Conservation (phyloP, 2,113 vertebrate genomes). For the Pycnonotus jocosus region DNA sequence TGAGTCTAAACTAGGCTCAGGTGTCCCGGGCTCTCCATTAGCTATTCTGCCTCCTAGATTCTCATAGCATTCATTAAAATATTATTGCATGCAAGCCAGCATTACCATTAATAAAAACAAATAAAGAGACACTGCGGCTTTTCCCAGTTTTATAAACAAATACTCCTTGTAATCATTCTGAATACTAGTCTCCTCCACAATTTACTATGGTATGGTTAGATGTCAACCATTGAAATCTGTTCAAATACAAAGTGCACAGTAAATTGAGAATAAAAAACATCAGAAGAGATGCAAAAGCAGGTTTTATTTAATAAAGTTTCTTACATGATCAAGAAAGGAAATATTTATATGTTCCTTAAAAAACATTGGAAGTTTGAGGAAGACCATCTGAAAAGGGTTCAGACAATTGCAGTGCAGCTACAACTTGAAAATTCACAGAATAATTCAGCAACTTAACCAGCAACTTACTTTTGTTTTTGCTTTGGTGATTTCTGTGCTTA, state of each 20-base stretch:
- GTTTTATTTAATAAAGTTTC: neutral
- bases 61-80: neutral
- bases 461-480: neutral
- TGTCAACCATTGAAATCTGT: neutral
- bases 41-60: neutral
- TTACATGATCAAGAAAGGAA: neutral
- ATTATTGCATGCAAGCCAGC: neutral
- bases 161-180: neutral
- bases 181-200: neutral
- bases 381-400: neutral
- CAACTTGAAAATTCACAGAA: neutral
- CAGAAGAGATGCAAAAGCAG: neutral
- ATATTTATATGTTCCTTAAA: neutral
- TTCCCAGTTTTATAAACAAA: slow-evolving; percentile 1
- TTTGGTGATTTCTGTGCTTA: neutral
- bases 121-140: neutral
- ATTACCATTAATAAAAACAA: neutral
- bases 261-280: neutral
- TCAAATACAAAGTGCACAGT: neutral
- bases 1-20: neutral
- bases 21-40: neutral
- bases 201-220: neutral
- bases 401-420: neutral
- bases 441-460: neutral
- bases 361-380: neutral